phyloP scores from a whole-genome alignment of 2,888 invertebrate species.

The Criorhina ranunculi region DNA sequence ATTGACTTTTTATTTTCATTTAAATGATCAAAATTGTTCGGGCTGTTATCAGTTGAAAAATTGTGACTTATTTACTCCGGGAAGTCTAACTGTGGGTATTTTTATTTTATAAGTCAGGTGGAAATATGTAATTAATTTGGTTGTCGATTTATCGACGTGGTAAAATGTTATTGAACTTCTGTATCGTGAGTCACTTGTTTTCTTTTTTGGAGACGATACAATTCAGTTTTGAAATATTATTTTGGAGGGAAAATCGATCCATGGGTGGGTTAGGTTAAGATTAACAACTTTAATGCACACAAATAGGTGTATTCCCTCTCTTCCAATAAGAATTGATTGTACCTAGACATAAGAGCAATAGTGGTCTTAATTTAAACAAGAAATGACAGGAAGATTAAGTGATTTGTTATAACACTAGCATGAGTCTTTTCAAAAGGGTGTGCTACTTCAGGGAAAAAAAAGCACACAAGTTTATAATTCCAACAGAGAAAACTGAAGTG shows the following conservation, averaged over 20 bases:
- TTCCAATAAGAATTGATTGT: no score
- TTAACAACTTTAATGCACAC: no score
- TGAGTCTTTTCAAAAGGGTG: neutral
- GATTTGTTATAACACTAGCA: no score
- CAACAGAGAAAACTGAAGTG: neutral
- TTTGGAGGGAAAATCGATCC: no score
- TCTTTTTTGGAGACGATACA: no score
- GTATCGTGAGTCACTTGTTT: neutral
- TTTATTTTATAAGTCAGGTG: conserved; percentile 30
- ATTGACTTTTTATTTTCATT: conserved; percentile 9
- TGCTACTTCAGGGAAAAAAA: neutral
- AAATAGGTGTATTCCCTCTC: no score
- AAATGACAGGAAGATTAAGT: no score
- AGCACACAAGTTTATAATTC: neutral
- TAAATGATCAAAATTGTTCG: neutral
- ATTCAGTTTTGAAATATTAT: no score
- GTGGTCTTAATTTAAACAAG: no score
- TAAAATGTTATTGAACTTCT: conserved; percentile 25
- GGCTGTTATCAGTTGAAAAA: conserved; percentile 20
- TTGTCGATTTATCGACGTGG: conserved; percentile 14
- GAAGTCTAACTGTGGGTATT: conserved; percentile 3
- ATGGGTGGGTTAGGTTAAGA: no score
- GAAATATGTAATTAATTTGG: conserved; percentile 27
- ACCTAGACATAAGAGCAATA: no score
- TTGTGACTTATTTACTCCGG: neutral